Base-by-base conservation (phyloP, 2,888 invertebrate species). In the Heliconius aoede region DNA sequence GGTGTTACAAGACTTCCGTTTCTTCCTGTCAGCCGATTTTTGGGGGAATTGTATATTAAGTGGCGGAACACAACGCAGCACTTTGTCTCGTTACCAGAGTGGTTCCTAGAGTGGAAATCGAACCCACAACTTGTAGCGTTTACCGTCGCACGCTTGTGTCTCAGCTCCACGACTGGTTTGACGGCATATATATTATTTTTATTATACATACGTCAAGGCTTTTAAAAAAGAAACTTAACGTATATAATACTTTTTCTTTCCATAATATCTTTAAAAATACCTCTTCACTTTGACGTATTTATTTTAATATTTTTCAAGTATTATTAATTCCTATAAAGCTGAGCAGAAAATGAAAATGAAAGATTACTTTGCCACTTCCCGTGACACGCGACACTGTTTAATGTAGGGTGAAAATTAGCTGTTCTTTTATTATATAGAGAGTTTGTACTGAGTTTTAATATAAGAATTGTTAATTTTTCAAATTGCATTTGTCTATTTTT, bases 311-410 rank as follows among this genome's bases (percentile, higher is more conserved):
- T n/a, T 65, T 55, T 18, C 40, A 65, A 65, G 65, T 36, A 65
- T 40, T 40, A 65, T 65, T 65, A 65, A 65, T 73, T 61, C 68
- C 61, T 67, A 51, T 21, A 60, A 67, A 58, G 73, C 76, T 40
- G 1, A 24, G 24, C 24, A 65, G 36, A 65, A 65, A 65, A 65
- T 61, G 61, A 28, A 61, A 61, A 61, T 65, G 65, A 65, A 65
- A 65, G 65, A 65, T 65, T 65, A 36, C 65, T 65, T 65, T 40
- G 65, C 65, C 36, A 30, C 55, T 69, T 30, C 18, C 55, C n/a
- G 55, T 69, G 55, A 69, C 55, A 55, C 30, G 55, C 28, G 69
- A 69, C 69, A 51, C 55, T 32, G 55, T 55, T 51, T 32, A 69
- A 55, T 32, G 30, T 30, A 55, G 55, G 55, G 69, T 55, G 69